A percentile compares a stretch with the other conserved stretches of the same genome.
Conservation (phyloP, 2,113 vertebrate genomes). For the Manacus vitellinus region DNA sequence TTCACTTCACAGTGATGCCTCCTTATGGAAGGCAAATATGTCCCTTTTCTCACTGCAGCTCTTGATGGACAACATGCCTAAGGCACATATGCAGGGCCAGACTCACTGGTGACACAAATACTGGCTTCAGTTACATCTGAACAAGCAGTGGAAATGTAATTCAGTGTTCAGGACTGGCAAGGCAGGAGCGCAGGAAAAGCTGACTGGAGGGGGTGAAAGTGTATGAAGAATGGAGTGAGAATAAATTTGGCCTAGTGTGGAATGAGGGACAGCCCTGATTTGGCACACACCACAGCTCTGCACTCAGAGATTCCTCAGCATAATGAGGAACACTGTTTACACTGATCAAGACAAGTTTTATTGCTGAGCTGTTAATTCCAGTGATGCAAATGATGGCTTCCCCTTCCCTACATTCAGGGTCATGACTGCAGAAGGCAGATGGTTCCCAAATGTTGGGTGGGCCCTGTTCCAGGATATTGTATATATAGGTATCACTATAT, state of each 20-base stretch:
- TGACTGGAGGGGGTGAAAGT: background rate
- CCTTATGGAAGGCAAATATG: background rate
- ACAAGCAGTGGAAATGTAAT: background rate
- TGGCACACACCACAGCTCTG: background rate
- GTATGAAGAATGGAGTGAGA: background rate
- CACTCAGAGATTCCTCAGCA: background rate
- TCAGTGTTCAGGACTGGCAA: background rate
- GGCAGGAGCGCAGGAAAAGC: background rate
- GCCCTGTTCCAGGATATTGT: background rate
- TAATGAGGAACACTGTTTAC: background rate
- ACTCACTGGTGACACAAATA: background rate
- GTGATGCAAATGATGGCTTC: background rate
- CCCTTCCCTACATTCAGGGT: background rate
- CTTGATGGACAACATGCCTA: background rate
- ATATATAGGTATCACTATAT: background rate
- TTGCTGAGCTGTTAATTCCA: background rate
- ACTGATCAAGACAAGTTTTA: background rate
- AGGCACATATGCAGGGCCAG: background rate
- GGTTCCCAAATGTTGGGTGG: background rate
- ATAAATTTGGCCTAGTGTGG: background rate
- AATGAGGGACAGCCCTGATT: background rate
- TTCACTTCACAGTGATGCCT: background rate
- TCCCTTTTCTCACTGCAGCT: background rate
- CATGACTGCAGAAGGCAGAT: background rate
- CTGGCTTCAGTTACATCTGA: background rate